Conservation (phyloP, 2,113 vertebrate genomes). For the Oenanthe oenanthe region DNA sequence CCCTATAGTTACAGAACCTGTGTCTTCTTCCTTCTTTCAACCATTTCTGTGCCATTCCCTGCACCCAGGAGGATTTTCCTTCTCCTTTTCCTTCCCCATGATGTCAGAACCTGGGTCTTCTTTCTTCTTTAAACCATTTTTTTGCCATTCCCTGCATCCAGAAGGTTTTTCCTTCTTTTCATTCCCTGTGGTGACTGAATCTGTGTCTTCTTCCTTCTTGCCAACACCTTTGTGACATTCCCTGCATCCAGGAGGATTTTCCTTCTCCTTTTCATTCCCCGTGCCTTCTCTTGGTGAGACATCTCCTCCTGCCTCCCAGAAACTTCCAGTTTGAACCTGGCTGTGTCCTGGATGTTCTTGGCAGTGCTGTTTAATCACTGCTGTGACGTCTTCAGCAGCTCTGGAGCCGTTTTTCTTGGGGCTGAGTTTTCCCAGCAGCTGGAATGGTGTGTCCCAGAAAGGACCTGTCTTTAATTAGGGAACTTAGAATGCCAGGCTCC, state of each 20-base stretch:
- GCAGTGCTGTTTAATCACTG: not conserved
- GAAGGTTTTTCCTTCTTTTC: not conserved
- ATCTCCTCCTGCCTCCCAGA: not conserved
- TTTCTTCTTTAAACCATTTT: too few relatives aligned
- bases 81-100: too few relatives aligned
- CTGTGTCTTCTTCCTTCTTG: not conserved
- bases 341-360: not conserved
- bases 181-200: not conserved
- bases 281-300: not conserved
- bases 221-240: not conserved
- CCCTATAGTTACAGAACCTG: too few relatives aligned
- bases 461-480: constrained; percentile 41
- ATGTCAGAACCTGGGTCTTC: too few relatives aligned
- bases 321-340: not conserved
- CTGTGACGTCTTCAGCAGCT: not conserved
- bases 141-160: not conserved
- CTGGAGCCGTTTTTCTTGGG: not conserved
- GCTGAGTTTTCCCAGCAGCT: constrained; percentile 23
- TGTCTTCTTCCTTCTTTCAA: too few relatives aligned
- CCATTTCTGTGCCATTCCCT: too few relatives aligned
- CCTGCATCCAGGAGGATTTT: not conserved
- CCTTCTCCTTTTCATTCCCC: not conserved
- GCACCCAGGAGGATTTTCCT: too few relatives aligned
- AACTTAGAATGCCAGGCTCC: not conserved
- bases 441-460: constrained; percentile 8